Percentiles rank a stretch among this genome's conserved stretches.
Conservation (phyloP, 2,888 invertebrate species). For the Lepas anatifera region DNA sequence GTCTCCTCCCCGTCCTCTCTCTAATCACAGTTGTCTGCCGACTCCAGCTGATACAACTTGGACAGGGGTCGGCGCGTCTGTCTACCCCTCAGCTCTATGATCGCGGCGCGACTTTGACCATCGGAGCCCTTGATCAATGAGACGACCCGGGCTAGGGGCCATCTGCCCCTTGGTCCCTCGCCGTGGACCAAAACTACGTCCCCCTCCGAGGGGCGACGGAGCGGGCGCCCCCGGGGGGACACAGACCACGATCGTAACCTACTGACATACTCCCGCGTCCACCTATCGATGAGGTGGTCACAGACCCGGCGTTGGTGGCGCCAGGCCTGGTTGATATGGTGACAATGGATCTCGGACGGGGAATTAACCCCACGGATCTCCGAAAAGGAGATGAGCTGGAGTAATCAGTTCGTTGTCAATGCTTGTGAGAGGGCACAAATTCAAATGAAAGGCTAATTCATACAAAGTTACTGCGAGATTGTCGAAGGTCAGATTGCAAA, state of each 20-base stretch:
- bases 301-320: neutral
- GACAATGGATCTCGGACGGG: neutral
- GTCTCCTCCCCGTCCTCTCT: no score
- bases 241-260: neutral
- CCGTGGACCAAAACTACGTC: neutral
- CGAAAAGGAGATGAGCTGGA: neutral
- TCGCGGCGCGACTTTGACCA: no score
- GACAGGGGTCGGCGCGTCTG: no score
- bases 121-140: neutral
- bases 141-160: neutral
- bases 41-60: no score
- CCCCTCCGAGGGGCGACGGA: neutral
- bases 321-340: neutral
- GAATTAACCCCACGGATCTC: neutral
- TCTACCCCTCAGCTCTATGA: no score
- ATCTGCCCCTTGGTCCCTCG: neutral
- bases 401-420: neutral
- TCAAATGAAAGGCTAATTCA: neutral
- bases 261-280: neutral
- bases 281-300: neutral
- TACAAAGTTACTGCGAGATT: neutral
- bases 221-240: neutral
- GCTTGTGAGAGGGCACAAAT: neutral
- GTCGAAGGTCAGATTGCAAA: neutral
- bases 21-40: no score